A percentile compares a stretch with the other conserved stretches of the same genome.
phyloP scores from a whole-genome alignment of 2,113 vertebrate species.

The Hemicordylus capensis region DNA sequence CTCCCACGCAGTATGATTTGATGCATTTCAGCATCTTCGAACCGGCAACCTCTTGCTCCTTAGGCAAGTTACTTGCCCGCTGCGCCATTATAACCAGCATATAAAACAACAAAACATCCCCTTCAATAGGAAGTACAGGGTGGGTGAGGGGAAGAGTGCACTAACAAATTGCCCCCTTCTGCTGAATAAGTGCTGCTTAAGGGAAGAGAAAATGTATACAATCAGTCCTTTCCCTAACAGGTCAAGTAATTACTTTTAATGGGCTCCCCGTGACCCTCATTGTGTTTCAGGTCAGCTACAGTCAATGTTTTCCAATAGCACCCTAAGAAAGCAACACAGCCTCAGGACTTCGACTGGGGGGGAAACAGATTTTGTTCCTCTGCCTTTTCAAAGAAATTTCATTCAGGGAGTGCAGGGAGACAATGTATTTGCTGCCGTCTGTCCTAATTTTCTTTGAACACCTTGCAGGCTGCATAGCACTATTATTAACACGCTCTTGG shows the following conservation, averaged over 20 bases:
- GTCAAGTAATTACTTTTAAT: neutral
- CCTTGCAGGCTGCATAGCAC: neutral
- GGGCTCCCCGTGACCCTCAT: neutral
- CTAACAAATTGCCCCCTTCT: neutral
- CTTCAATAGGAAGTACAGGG: neutral
- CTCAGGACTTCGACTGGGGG: neutral
- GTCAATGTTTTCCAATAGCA: neutral
- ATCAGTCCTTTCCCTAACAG: neutral
- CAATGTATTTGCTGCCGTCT: slow-evolving; percentile 25
- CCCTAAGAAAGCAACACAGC: neutral
- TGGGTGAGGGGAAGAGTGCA: neutral
- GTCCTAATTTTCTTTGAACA: slow-evolving; percentile 37
- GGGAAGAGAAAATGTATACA: neutral
- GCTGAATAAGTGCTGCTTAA: neutral
- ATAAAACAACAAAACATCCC: neutral
- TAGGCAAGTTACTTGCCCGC: no score
- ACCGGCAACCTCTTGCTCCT: no score
- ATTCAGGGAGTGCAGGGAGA: slow-evolving; percentile 12
- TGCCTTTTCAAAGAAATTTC: neutral
- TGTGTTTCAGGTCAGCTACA: neutral
- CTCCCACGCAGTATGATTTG: no score
- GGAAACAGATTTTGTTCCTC: neutral
- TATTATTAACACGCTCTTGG: slow-evolving; percentile 33
- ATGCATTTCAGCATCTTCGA: no score
- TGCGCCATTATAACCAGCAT: neutral